Evolutionary conservation across 2,113 vertebrate genomes (phyloP), one percentile per base, ranked within the genome.

Genomic region (Anguilla japonica): DNA sequence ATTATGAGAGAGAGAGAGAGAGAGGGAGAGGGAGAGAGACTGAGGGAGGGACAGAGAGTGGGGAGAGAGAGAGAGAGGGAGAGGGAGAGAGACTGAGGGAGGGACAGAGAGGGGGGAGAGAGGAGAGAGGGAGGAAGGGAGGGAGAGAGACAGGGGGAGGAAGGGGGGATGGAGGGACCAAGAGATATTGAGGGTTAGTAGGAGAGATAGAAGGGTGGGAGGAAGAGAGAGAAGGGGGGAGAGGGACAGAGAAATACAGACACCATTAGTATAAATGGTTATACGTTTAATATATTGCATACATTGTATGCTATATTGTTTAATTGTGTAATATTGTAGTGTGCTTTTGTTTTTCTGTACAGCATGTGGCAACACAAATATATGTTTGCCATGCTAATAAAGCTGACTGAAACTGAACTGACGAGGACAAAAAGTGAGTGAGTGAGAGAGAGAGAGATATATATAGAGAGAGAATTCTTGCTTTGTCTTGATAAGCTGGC

Each of bases 191-290:
- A 60, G 13, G 57, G 56, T 78, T 75, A n/a, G 26, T 20, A 22
- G 2, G 60, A 39, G 83, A 67, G 85, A 87, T 39, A 84, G 78
- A 46, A 67, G 85, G 84, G 87, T 88, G 88, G 84, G 87, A 89
- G 87, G 89, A 87, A 67, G 60, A 67, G 18, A 67, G 60, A 67
- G 60, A 14, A 14, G n/a, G 63, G 4, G 22, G n/a, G 63, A 71
- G 63, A 71, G 63, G 20, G 20, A 75, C 2, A 75, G 71, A 75
- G 71, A 75, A 22, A n/a, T 8, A 60, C 3, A 60, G 26, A 71
- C 22, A 71, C 4, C 14, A 15, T 18, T 67, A 53, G 13, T 53
- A 53, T 53, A 53, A 53, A 53, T 53, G 50, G 50, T 53, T 53
- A 53, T 53, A 53, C 9, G 50, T 53, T 53, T 53, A 11, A 53